Evolutionary conservation across 2,113 vertebrate species (phyloP).

Genomic region (Theristicus caerulescens): DNA sequence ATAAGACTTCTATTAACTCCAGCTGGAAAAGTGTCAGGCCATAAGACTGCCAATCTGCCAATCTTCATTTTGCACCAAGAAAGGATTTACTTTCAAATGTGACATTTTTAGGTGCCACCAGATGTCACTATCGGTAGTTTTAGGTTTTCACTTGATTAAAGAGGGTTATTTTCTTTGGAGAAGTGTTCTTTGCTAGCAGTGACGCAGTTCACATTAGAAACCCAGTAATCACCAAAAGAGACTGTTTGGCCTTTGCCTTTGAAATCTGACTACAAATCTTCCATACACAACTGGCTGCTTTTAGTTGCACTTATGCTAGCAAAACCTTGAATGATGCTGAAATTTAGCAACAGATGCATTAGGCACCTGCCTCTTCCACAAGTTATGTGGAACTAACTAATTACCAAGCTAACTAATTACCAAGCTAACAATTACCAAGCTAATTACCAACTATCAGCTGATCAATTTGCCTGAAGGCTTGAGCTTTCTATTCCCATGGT

Average conservation of each 20-base stretch:
- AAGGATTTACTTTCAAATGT: neutral
- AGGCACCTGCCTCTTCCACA: neutral
- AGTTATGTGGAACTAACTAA: too few relatives aligned
- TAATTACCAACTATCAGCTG: neutral
- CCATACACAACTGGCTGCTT: neutral
- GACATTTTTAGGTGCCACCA: conserved; percentile 28
- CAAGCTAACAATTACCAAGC: too few relatives aligned
- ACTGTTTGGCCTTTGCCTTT: neutral
- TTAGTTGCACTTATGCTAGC: neutral
- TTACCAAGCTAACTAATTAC: too few relatives aligned
- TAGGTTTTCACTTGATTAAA: neutral
- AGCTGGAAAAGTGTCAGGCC: neutral
- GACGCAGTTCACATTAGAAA: neutral
- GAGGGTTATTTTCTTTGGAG: neutral
- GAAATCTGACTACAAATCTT: neutral
- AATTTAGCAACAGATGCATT: neutral
- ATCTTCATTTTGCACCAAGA: neutral
- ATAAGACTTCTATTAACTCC: neutral
- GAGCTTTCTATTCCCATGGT: neutral
- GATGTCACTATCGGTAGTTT: conserved; percentile 37
- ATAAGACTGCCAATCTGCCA: neutral
- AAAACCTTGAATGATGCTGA: neutral
- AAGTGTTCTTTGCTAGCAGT: neutral
- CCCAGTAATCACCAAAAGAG: neutral
- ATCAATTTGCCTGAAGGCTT: neutral